These are phyloP conservation scores for Mormoops blainvillei DNA, from an alignment of 2,113 vertebrate species.

Conservation along the genomic window DNA sequence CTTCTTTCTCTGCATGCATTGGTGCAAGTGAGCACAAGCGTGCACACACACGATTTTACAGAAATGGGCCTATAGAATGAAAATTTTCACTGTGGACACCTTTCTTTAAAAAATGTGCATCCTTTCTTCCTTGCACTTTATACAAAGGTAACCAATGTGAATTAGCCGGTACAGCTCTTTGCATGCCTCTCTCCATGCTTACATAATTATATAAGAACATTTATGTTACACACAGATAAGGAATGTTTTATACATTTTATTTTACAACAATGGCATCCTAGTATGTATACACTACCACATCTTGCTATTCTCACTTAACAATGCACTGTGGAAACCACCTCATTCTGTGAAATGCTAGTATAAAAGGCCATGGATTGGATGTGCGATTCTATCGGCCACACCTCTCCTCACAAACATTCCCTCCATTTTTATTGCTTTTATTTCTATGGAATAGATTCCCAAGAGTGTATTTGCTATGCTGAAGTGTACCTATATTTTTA, in stretches of 20 bases:
- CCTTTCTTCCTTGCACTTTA: not conserved
- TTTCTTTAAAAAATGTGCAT: not conserved
- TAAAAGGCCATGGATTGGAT: slow-evolving; percentile 16
- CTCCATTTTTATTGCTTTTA: slow-evolving; percentile 7
- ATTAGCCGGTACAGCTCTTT: not conserved
- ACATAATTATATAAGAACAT: not conserved
- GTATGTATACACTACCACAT: not conserved
- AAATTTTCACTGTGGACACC: not conserved
- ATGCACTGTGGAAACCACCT: slow-evolving; percentile 17
- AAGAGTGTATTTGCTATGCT: not conserved
- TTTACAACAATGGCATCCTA: not conserved
- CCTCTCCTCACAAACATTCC: not conserved
- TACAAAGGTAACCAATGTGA: not conserved
- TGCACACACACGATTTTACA: not conserved
- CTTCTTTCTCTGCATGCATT: not conserved
- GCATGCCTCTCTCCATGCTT: not conserved
- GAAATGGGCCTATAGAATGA: not conserved
- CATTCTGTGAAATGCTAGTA: not conserved
- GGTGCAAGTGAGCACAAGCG: accelerated
- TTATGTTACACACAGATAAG: not conserved
- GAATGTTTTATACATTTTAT: not conserved
- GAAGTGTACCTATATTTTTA: slow-evolving; percentile 9
- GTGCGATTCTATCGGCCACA: not conserved
- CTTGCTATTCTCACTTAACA: slow-evolving; percentile 32
- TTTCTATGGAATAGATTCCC: not conserved